phyloP scores from a whole-genome alignment of 2,797 vertebrate species.

The Pantherophis vulpinus region DNA sequence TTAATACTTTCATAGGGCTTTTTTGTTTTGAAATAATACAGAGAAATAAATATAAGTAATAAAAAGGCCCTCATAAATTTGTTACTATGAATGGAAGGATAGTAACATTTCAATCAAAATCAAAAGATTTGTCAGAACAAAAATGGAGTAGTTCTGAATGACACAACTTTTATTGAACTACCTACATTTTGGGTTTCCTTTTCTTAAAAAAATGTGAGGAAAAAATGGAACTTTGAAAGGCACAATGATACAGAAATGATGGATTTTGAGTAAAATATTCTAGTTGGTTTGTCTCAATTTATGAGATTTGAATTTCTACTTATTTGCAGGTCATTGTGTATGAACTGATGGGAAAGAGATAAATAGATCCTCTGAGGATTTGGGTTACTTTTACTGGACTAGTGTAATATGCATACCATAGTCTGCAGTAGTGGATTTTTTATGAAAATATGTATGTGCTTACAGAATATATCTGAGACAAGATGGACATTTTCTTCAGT shows the following conservation, averaged over 20 bases:
- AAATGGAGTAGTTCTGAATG: constrained; percentile 39
- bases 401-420: constrained; percentile 21
- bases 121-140: constrained; percentile 40
- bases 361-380: background rate
- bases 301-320: background rate
- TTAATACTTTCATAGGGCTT: background rate
- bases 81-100: background rate
- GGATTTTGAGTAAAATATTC: background rate
- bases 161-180: constrained; percentile 14
- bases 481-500: constrained; percentile 28
- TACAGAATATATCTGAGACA: background rate
- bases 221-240: background rate
- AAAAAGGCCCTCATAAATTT: background rate
- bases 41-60: background rate
- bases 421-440: background rate
- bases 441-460: constrained; percentile 2
- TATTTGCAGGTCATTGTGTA: background rate
- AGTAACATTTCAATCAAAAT: background rate
- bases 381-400: background rate
- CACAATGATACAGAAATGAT: background rate
- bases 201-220: background rate
- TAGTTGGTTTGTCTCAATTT: background rate
- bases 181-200: background rate
- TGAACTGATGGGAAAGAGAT: background rate
- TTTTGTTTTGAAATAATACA: background rate